phyloP scores from a whole-genome alignment of 35 echinoderm and acorn worm species.

The Ophiothrix spiculata region DNA sequence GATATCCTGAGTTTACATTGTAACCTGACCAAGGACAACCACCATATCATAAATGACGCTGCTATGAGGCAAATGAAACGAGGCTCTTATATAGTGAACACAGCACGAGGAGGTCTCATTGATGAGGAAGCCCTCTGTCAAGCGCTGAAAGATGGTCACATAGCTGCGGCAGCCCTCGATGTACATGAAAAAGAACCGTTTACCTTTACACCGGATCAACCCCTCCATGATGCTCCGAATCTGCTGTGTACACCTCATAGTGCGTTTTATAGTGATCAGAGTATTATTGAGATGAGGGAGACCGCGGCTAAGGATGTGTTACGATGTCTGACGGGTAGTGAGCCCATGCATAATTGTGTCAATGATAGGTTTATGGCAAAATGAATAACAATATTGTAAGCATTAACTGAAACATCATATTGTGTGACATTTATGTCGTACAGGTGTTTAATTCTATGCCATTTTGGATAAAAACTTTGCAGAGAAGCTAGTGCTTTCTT shows the following conservation, averaged over 20 bases:
- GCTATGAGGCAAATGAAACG: conserved; percentile 98
- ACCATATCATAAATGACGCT: conserved; percentile 96
- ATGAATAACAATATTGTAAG: no score
- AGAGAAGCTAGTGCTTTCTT: no score
- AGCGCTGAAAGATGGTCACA: conserved; percentile 90
- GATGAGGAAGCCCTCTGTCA: conserved; percentile 91
- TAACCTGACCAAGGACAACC: conserved; percentile 94
- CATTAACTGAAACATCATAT: no score
- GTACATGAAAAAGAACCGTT: conserved; percentile 98
- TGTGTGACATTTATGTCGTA: no score
- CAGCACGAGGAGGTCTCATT: conserved; percentile 86
- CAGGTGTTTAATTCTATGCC: no score
- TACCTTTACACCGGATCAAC: conserved; percentile 56
- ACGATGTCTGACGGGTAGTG: conserved; percentile 65
- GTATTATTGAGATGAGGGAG: conserved; percentile 78
- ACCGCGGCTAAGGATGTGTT: conserved; percentile 88
- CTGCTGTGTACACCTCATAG: conserved; percentile 94
- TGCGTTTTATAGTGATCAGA: conserved; percentile 95
- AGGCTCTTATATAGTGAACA: conserved; percentile 94
- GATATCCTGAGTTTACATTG: conserved; percentile 94
- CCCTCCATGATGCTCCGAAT: conserved; percentile 87
- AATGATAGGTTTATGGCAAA: no score
- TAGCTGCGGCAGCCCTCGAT: conserved; percentile 89
- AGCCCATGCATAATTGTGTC: conserved; percentile 74
- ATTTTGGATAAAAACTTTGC: no score